Base-by-base conservation (phyloP, 1,140 invertebrate species). In the Lucilia sericata region DNA sequence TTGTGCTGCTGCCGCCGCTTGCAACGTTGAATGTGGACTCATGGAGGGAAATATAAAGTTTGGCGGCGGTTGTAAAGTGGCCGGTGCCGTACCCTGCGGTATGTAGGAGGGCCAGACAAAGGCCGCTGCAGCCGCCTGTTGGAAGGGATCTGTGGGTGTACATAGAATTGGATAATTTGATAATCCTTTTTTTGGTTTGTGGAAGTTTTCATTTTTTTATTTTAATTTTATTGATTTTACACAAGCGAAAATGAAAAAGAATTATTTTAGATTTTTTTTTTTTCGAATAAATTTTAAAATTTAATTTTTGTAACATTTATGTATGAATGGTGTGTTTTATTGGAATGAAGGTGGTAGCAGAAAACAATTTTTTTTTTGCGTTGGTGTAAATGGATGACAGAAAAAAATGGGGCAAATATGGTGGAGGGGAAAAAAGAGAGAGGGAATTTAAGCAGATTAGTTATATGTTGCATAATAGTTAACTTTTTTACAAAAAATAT, bases 61-160 rank as follows among this genome's bases (percentile, higher is more conserved):
- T 21, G 90, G 88, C 70, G 93, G 92, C 19, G 94, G 94, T 70
- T 95, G 91, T 42, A 95, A 88, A 25, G 94, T 89, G 21, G 94
- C 93, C 74, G 84, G 47, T 93, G 95, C 75, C 34, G 86, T 85
- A 47, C 86, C 86, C 76, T 90, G 88, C 12, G 88, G 88, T 82
- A 90, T 87, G 82, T 90, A 90, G 19, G 89, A 90, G 78, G 89
- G 88, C 89, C 88, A 90, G 65, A 90, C 89, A 55, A 90, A 88
- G 82, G 89, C 89, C 5, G 96, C 88, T 75, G 88, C 94, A 2
- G 95, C 93, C 1, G 95, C 93, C 88, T 96, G 95, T 86, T 95
- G 95, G 89, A 94, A 92, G 88, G 95, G 93, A 91, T 96, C 95
- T 93, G 93, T 90, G 92, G 92, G 88, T 87, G 87, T 89, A 85